Base-by-base conservation (phyloP, 2,888 invertebrate species). In the Athalia circularis region DNA sequence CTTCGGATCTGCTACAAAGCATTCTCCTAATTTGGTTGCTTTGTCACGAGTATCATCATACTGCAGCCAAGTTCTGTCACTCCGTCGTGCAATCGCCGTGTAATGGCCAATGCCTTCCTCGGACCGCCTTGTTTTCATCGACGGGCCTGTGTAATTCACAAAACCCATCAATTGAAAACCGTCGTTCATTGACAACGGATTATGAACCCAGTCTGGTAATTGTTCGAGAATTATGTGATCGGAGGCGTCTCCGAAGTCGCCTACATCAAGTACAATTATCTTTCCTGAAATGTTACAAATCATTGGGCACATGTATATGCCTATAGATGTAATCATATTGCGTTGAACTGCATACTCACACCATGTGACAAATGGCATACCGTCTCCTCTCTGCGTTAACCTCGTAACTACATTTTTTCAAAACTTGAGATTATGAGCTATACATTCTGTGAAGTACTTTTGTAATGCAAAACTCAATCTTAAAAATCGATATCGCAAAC, bases 21-120 rank as follows among this genome's bases (percentile, higher is more conserved):
- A 29, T 3, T 54, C 68, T 29, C 52, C 52, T 13, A 68, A 15
- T 52, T 54, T 13, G 15, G 52, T 52, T 43, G 54, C n/a, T 52
- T n/a, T 52, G 3, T 13, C 68, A 52, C 29, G n/a, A 52, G 47
- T 68, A 29, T 68, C 68, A n/a, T 68, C 54, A 29, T 68, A 68
- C 43, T 68, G 68, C 52, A 68, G 1, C 68, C 52, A 52, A 6
- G 68, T 54, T 54, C 68, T 29, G 5, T 13, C 54, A 52, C 68
- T 68, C 9, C 68, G 68, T 68, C 54, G 68, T 52, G 15, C 68
- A 54, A 68, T 29, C 3, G 52, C 68, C 43, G 68, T 68, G 54
- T 68, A 68, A 54, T 68, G 52, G 54, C 68, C 68, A 68, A 52
- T 68, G 43, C 54, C 68, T 29, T 68, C 68, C 29, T 11, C 68